Evolutionary conservation across 2,113 vertebrate species (phyloP).

Genomic region (Erythrolamprus reginae): DNA sequence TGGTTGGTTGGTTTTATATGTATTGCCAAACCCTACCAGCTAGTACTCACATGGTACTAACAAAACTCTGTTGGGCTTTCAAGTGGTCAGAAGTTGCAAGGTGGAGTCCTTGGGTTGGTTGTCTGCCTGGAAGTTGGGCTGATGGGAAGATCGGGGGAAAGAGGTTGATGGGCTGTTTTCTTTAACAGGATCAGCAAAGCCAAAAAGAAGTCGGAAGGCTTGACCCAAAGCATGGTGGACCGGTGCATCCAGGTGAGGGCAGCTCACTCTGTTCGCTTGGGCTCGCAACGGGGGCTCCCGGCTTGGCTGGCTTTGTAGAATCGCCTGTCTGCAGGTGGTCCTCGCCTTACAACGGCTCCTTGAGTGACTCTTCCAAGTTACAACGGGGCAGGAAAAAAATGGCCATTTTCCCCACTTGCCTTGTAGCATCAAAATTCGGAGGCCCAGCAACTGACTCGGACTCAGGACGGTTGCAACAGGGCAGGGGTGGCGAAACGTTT

Average conservation of each 20-base stretch:
- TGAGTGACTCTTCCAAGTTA: no score
- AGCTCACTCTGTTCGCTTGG: neutral
- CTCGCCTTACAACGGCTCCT: no score
- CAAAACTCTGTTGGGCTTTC: neutral
- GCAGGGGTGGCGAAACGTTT: no score
- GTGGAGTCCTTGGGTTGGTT: neutral
- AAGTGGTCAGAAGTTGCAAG: neutral
- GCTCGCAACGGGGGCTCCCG: neutral
- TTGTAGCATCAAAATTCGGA: no score
- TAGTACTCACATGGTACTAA: no score
- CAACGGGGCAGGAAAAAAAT: no score
- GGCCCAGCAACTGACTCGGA: no score
- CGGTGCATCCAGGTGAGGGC: slow-evolving; percentile 90
- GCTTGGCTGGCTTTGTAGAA: neutral
- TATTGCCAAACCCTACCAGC: no score
- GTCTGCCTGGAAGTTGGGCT: neutral
- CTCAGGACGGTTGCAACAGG: no score
- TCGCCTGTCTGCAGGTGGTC: neutral
- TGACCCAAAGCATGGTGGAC: slow-evolving; percentile 98
- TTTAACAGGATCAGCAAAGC: slow-evolving; percentile 85
- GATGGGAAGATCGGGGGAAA: neutral
- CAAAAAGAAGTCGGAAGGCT: slow-evolving; percentile 90
- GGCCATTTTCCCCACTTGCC: no score
- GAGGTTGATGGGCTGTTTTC: neutral
- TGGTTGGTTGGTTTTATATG: no score